Base-by-base conservation (phyloP, 2,113 vertebrate species). In the Labeo rohita region DNA sequence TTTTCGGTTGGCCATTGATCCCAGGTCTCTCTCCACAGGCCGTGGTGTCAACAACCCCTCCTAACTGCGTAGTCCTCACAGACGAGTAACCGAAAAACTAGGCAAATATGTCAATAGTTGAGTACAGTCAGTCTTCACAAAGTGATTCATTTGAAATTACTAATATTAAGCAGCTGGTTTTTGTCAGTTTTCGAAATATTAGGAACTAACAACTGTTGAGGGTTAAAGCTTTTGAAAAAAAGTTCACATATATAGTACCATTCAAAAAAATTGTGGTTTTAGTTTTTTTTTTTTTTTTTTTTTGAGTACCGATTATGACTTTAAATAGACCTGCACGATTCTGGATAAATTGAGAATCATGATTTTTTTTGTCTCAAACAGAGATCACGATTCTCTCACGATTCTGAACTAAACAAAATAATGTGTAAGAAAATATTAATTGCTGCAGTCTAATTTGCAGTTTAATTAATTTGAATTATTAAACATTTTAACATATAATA, bases 1-100 rank as follows among this genome's bases (percentile, higher is more conserved):
- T 63, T 76, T 87, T 83, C 47, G 47, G 74, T 84, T 68, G 39
- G 21, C n/a, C 72, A 88, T 85, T 83, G 78, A 86, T 87, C 77
- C 66, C 45, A 6, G 85, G 68, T 56, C 70, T 61, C 70, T 61
- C 81, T 77, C 68, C 16, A 65, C 54, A 61, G 76, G 43, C 47
- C 5, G 47, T 21, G 9, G 52, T 75, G 65, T 83, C 80, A 70
- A 72, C 63, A 68, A 65, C 7, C 39, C 34, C 34, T 12, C 18
- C 34, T 54, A 81, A 65, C 79, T 4, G 9, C 10, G n/a, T 43
- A 50, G 8, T 65, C 61, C 61, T 68, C 61, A 52, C 43, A 12
- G 10, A 83, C 18, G 21, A 23, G 10, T 21, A 47, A 13, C 66
- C 43, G 66, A 9, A 76, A 52, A 77, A 18, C 13, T 77, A 54